A percentile compares a stretch with the other conserved stretches of the same genome.
Evolutionary conservation across 2,888 invertebrate genomes (phyloP).

Genomic region (Thymelicus lineola): DNA sequence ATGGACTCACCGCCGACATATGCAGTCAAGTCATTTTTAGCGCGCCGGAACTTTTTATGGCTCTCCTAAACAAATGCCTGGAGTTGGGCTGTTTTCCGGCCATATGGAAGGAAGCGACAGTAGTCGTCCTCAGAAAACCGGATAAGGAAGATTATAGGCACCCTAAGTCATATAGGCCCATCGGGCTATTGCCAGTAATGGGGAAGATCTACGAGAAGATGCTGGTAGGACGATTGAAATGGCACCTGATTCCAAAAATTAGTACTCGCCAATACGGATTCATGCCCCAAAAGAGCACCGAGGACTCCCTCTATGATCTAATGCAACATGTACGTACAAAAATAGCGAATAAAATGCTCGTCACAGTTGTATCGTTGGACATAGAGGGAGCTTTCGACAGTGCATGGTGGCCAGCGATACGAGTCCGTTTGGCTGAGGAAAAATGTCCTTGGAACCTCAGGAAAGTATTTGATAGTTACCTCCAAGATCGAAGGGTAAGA

Average conservation of each 20-base stretch:
- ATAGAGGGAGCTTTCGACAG: too few species aligned
- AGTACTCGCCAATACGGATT: slow-evolving; percentile 5
- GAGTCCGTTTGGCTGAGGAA: too few species aligned
- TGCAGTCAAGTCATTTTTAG: not conserved
- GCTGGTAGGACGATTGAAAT: slow-evolving; percentile 30
- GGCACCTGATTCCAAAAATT: not conserved
- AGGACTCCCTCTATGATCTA: slow-evolving; percentile 9
- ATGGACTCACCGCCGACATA: slow-evolving; percentile 30
- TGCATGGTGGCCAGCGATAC: too few species aligned
- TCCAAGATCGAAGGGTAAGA: too few species aligned
- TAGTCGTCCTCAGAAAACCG: slow-evolving; percentile 26
- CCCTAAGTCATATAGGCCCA: slow-evolving; percentile 36
- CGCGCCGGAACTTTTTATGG: too few species aligned
- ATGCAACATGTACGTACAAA: slow-evolving; percentile 21
- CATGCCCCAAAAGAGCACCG: slow-evolving; percentile 36
- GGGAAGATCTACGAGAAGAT: slow-evolving; percentile 39
- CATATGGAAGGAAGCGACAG: slow-evolving; percentile 6
- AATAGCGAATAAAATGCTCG: too few species aligned
- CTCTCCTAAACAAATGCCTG: slow-evolving; percentile 22
- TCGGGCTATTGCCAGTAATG: slow-evolving; percentile 39
- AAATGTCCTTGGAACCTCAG: too few species aligned
- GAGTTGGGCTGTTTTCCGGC: slow-evolving; percentile 1
- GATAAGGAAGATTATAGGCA: slow-evolving; percentile 23
- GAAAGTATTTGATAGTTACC: too few species aligned
- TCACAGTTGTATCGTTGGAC: too few species aligned